Percentiles rank a stretch among this genome's conserved stretches.
These are phyloP conservation scores for Deilephila elpenor DNA, from an alignment of 2,888 invertebrate genomes.

Conservation along the genomic window DNA sequence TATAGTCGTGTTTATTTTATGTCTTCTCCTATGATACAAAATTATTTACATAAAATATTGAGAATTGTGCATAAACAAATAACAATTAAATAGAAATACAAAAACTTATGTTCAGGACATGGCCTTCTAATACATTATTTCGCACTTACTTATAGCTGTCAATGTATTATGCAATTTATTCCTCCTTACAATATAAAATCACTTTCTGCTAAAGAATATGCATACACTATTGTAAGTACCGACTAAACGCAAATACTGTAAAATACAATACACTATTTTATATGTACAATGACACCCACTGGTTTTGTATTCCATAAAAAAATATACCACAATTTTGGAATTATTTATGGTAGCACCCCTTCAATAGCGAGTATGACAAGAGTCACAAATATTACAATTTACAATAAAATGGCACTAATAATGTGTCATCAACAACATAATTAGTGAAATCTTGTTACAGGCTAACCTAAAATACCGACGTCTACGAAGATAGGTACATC, in stretches of 20 bases:
- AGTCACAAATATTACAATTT: constrained; percentile 83
- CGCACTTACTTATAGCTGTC: constrained; percentile 80
- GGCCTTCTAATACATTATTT: constrained; percentile 80
- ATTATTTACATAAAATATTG: constrained; percentile 85
- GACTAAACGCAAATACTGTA: constrained; percentile 84
- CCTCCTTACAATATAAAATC: constrained; percentile 82
- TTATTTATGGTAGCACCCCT: constrained; percentile 86
- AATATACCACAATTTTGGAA: constrained; percentile 83
- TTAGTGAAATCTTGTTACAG: constrained; percentile 84
- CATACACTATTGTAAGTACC: constrained; percentile 83
- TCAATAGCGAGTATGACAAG: constrained; percentile 85
- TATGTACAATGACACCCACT: constrained; percentile 83
- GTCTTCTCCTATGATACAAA: constrained; percentile 85
- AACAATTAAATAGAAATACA: constrained; percentile 85
- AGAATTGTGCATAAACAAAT: constrained; percentile 86
- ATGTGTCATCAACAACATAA: constrained; percentile 82
- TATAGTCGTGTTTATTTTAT: constrained; percentile 86
- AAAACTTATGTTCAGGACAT: constrained; percentile 79
- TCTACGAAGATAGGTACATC: constrained; percentile 76
- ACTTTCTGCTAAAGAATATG: constrained; percentile 83
- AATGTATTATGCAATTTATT: constrained; percentile 82
- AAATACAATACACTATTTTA: constrained; percentile 80
- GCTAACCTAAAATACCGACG: constrained; percentile 79
- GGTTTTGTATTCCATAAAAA: constrained; percentile 83
- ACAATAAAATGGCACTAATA: constrained; percentile 83